Conservation (phyloP, 2,888 invertebrate genomes). For the Tachina fera region DNA sequence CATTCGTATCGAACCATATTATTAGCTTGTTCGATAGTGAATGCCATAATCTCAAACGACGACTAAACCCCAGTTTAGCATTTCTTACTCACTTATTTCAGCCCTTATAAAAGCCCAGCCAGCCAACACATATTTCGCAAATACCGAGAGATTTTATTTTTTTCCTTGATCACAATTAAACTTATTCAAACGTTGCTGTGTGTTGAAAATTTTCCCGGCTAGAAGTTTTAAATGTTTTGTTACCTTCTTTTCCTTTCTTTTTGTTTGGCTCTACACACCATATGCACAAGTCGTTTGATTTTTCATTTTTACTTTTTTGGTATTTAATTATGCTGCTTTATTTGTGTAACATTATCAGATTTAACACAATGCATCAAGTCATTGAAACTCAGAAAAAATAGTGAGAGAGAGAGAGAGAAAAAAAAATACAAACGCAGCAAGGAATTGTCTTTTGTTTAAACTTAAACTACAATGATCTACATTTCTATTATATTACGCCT, state of each 20-base stretch:
- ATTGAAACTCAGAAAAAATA: conserved; percentile 19
- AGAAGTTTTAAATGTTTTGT: conserved; percentile 32
- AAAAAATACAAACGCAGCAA: not conserved
- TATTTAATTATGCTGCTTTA: conserved; percentile 66
- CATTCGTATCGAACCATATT: too few relatives aligned
- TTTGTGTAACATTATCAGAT: conserved; percentile 64
- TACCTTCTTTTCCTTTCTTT: conserved; percentile 20
- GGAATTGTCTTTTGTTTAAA: conserved; percentile 43
- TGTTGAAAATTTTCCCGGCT: not conserved
- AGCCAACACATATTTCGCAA: too few relatives aligned
- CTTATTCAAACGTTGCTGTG: not conserved
- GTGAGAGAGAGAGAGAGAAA: not conserved
- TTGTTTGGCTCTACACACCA: not conserved
- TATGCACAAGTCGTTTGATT: not conserved
- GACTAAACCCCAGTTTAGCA: too few relatives aligned
- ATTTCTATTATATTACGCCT: conserved; percentile 40
- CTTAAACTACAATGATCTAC: conserved; percentile 38
- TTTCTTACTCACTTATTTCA: too few relatives aligned
- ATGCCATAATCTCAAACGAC: too few relatives aligned
- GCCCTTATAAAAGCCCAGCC: too few relatives aligned
- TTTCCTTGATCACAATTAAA: not conserved
- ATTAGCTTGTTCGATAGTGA: too few relatives aligned
- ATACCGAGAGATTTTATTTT: not conserved
- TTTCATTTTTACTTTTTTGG: conserved; percentile 1
- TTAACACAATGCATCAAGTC: conserved; percentile 47